A percentile compares a stretch with the other conserved stretches of the same genome.
Conservation (phyloP, 2,113 vertebrate species). For the Ardeotis arabs region DNA sequence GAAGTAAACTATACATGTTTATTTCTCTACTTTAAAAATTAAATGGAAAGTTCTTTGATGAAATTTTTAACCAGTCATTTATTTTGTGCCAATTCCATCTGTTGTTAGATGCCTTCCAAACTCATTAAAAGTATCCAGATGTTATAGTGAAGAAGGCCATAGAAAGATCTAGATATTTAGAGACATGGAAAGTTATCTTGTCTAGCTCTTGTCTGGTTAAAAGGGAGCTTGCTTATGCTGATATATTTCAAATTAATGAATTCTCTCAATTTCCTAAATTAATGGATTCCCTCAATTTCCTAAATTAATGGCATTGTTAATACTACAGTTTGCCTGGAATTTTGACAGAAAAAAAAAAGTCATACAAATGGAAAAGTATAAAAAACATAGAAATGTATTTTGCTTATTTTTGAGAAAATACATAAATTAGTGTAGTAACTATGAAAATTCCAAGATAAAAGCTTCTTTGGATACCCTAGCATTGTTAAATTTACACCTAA, state of each 20-base stretch:
- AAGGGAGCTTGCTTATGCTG: not conserved
- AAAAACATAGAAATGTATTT: not conserved
- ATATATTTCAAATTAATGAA: not conserved
- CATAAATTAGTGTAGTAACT: not conserved
- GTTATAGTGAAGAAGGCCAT: not conserved
- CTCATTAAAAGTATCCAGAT: not conserved
- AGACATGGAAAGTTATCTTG: not conserved
- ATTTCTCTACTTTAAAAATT: not conserved
- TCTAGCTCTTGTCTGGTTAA: not conserved
- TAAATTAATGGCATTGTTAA: not conserved
- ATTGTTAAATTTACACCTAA: not conserved
- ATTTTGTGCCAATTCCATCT: not conserved
- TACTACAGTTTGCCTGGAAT: not conserved
- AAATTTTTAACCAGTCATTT: not conserved
- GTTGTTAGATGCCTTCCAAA: not conserved
- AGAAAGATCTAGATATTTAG: not conserved
- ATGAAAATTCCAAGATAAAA: not conserved
- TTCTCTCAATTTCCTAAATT: not conserved
- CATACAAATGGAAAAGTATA: not conserved
- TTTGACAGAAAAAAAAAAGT: not conserved
- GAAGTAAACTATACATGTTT: not conserved
- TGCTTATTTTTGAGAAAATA: not conserved
- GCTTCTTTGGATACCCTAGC: not conserved
- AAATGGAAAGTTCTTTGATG: not conserved
- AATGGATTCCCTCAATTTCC: not conserved